phyloP scores from a whole-genome alignment of 2,797 vertebrate genomes.

The Coendou prehensilis region DNA sequence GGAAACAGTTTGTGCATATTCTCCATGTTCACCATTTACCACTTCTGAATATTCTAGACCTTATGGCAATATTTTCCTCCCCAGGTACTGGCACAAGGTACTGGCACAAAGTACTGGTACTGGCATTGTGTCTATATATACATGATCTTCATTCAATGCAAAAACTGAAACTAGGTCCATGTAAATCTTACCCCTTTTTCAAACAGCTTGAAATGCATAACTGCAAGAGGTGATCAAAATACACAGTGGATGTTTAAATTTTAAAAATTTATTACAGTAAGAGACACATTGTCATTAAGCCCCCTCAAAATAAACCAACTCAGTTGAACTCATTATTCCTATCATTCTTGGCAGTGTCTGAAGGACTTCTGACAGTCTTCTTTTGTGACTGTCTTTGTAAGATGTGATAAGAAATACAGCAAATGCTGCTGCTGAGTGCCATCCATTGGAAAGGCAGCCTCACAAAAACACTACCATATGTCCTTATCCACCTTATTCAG shows the following conservation, averaged over 20 bases:
- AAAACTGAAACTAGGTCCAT: neutral
- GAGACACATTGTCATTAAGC: neutral
- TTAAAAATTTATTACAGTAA: neutral
- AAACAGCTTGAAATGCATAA: neutral
- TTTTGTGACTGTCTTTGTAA: too few relatives aligned
- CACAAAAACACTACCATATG: too few relatives aligned
- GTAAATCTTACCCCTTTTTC: neutral
- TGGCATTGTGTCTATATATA: neutral
- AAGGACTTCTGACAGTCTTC: neutral
- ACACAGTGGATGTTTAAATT: neutral
- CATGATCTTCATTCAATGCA: neutral
- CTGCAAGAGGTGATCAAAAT: neutral
- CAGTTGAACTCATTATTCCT: neutral
- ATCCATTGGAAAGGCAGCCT: too few relatives aligned
- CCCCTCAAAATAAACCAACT: neutral
- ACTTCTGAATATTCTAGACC: constrained; percentile 31
- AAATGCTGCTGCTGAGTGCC: too few relatives aligned
- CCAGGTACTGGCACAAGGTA: neutral
- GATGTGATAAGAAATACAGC: too few relatives aligned
- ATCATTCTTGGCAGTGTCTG: neutral
- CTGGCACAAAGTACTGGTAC: too few relatives aligned
- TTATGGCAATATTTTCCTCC: constrained; percentile 70
- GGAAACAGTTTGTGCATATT: neutral
- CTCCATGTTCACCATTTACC: neutral
- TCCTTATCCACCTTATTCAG: neutral